These are phyloP conservation scores for Drosophila paulistorum DNA, from an alignment of 1,140 invertebrate species.

Conservation along the genomic window DNA sequence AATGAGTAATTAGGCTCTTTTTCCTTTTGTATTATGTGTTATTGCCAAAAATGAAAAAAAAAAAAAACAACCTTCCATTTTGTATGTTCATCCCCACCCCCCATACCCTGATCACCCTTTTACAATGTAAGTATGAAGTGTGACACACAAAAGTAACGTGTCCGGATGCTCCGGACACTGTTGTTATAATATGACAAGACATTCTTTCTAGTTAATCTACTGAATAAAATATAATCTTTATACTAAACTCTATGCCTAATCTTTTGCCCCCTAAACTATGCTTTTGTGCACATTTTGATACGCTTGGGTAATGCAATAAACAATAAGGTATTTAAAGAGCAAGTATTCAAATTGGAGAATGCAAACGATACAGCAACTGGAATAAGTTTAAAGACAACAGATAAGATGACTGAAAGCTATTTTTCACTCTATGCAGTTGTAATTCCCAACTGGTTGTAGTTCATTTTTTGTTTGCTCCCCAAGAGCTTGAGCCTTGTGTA, in stretches of 20 bases:
- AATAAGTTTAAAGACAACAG: no score
- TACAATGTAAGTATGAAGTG: not conserved
- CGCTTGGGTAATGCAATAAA: not conserved
- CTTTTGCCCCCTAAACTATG: not conserved
- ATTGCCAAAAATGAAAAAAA: slow-evolving; percentile 31
- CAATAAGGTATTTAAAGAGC: not conserved
- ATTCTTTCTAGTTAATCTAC: slow-evolving; percentile 49
- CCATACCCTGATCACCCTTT: not conserved
- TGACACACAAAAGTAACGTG: not conserved
- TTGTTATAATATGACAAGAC: slow-evolving; percentile 65
- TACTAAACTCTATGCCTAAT: not conserved
- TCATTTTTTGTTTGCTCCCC: no score
- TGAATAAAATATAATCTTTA: slow-evolving; percentile 42
- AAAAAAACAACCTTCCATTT: slow-evolving; percentile 31
- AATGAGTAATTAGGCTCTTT: slow-evolving; percentile 35
- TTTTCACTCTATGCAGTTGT: no score
- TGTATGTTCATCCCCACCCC: slow-evolving; percentile 32
- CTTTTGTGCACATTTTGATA: not conserved
- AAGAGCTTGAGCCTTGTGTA: no score
- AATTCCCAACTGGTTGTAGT: no score
- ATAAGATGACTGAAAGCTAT: no score
- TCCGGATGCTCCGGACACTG: not conserved
- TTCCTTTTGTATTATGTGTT: slow-evolving; percentile 47
- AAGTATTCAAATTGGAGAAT: not conserved
- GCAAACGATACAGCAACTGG: not conserved